Percentiles rank a stretch among this genome's conserved stretches.
phyloP scores from a whole-genome alignment of 2,113 vertebrate species.

The Sarotherodon lohbergeri region DNA sequence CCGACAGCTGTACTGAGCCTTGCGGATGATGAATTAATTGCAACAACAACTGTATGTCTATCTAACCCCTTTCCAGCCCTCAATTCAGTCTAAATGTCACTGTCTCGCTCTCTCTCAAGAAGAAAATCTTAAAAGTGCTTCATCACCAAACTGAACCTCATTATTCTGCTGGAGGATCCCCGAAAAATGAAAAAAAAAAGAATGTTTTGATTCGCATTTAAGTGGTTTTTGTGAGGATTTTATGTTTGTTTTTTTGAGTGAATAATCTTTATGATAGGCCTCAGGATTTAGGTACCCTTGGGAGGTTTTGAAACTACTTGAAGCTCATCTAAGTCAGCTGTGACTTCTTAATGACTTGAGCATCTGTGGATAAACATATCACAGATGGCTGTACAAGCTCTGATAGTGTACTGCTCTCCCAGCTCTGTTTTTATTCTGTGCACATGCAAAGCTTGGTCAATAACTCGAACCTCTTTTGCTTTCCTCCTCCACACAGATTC shows the following conservation, averaged over 20 bases:
- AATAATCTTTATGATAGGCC: neutral
- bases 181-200: neutral
- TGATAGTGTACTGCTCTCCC: neutral
- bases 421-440: neutral
- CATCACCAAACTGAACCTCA: neutral
- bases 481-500: neutral
- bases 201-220: neutral
- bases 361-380: conserved; percentile 12
- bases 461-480: neutral
- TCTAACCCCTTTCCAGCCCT: neutral
- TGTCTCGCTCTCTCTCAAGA: neutral
- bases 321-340: conserved; percentile 12
- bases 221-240: neutral
- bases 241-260: neutral
- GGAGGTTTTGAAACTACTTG: neutral
- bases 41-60: neutral
- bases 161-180: neutral
- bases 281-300: neutral
- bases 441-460: neutral
- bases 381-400: conserved; percentile 8
- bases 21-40: neutral
- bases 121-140: neutral
- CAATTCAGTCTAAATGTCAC: neutral
- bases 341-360: conserved; percentile 30
- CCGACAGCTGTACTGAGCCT: neutral